Percentiles rank a stretch among this genome's conserved stretches.
These are phyloP conservation scores for Prunella himalayana DNA, from an alignment of 2,113 vertebrate genomes.

Conservation along the genomic window DNA sequence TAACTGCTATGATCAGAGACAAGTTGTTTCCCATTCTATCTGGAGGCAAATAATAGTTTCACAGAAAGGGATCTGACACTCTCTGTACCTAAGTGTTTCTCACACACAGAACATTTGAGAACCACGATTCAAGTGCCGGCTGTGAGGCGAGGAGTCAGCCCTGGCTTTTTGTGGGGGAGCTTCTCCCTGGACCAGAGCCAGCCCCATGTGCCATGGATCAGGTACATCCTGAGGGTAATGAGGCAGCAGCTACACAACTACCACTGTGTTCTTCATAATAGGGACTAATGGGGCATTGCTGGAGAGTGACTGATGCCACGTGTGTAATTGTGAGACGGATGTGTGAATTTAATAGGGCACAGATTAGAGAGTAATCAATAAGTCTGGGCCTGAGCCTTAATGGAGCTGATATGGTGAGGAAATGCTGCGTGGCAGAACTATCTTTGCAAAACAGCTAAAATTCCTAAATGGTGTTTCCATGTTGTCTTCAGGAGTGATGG, in stretches of 20 bases:
- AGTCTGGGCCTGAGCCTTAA: background rate
- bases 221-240: constrained; percentile 37
- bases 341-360: constrained; percentile 37
- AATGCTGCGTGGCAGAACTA: background rate
- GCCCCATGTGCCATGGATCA: background rate
- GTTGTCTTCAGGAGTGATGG: background rate
- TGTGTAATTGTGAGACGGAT: background rate
- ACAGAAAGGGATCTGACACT: constrained; percentile 45
- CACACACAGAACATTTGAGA: constrained; percentile 13
- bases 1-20: constrained; percentile 65
- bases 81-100: constrained; percentile 35
- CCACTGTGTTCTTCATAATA: background rate
- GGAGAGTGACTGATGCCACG: background rate
- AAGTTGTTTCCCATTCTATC: constrained; percentile 64
- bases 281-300: constrained; percentile 37
- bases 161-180: background rate
- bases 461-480: background rate
- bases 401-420: background rate
- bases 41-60: constrained; percentile 66
- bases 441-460: background rate
- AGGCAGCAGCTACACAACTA: constrained; percentile 24
- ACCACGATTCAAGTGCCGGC: background rate
- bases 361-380: constrained; percentile 47
- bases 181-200: background rate
- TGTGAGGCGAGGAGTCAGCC: constrained; percentile 6